phyloP scores from a whole-genome alignment of 2,113 vertebrate genomes.

The Amia ocellicauda region DNA sequence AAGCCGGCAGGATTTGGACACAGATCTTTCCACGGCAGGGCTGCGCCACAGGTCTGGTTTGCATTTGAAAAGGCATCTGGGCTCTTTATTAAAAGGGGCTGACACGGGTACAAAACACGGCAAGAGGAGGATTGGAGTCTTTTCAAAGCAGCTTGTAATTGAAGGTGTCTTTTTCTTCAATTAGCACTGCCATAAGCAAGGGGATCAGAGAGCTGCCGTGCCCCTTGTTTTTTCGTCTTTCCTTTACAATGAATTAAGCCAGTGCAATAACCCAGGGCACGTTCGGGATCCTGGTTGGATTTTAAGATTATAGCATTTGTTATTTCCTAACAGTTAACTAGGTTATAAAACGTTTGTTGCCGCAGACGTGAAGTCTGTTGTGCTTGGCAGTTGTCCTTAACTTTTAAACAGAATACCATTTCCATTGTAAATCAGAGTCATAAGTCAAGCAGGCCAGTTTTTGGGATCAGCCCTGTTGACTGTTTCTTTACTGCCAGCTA shows the following conservation, averaged over 20 bases:
- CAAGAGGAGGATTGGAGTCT: not conserved
- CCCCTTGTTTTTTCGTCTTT: not conserved
- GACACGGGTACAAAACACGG: slow-evolving; percentile 2
- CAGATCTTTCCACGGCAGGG: slow-evolving; percentile 17
- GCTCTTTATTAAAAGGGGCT: slow-evolving; percentile 12
- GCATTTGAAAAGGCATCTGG: slow-evolving; percentile 28
- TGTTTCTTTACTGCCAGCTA: no score
- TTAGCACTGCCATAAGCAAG: not conserved
- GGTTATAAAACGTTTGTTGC: slow-evolving; percentile 12
- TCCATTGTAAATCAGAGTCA: no score
- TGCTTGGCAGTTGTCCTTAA: no score
- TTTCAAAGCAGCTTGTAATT: not conserved
- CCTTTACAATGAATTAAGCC: slow-evolving; percentile 10
- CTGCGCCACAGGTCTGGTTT: slow-evolving; percentile 32
- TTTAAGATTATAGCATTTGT: slow-evolving; percentile 12
- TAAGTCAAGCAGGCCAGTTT: no score
- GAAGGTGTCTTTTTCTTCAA: not conserved
- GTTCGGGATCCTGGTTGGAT: slow-evolving; percentile 21
- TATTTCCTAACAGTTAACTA: slow-evolving; percentile 18
- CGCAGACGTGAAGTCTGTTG: no score
- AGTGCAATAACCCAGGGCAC: slow-evolving; percentile 10
- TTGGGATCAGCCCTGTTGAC: no score
- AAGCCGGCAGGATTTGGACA: slow-evolving; percentile 26
- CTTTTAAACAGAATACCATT: no score
- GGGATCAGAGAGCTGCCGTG: slow-evolving; percentile 21